Conservation (phyloP, 1,140 invertebrate genomes). For the Xylocopa sonorina region DNA sequence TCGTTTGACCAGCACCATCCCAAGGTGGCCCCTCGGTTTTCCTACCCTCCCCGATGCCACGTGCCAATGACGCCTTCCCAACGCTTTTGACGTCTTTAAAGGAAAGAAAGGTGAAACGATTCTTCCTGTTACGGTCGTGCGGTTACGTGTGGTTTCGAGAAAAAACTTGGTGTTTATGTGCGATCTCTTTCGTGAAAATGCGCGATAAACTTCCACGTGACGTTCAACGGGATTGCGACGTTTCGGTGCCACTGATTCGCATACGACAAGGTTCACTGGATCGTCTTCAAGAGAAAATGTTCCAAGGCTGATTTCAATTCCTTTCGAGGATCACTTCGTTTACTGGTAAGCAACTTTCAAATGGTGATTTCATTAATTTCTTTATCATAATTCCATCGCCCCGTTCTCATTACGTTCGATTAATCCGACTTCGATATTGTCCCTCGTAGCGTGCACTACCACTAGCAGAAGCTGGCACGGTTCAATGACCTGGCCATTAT, state of each 20-base stretch:
- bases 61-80: conserved; percentile 69
- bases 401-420: background rate
- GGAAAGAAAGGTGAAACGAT: background rate
- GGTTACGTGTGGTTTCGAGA: background rate
- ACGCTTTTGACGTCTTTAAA: conserved; percentile 10
- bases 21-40: conserved; percentile 34
- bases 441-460: background rate
- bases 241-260: conserved; percentile 4
- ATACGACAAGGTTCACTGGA: conserved; percentile 9
- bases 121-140: background rate
- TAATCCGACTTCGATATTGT: conserved; percentile 11
- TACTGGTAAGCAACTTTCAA: conserved; percentile 4
- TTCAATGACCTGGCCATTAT: conserved; percentile 51
- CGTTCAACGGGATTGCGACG: conserved; percentile 13
- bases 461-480: conserved; percentile 33
- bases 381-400: background rate
- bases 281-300: conserved; percentile 35
- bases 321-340: background rate
- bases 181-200: conserved; percentile 36
- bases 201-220: conserved; percentile 25
- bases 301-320: background rate
- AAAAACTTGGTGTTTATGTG: conserved; percentile 30
- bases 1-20: conserved; percentile 21
- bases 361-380: background rate
- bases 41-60: conserved; percentile 60